These are phyloP conservation scores for Deroplatys truncata DNA, from an alignment of 2,888 invertebrate species.

Conservation along the genomic window DNA sequence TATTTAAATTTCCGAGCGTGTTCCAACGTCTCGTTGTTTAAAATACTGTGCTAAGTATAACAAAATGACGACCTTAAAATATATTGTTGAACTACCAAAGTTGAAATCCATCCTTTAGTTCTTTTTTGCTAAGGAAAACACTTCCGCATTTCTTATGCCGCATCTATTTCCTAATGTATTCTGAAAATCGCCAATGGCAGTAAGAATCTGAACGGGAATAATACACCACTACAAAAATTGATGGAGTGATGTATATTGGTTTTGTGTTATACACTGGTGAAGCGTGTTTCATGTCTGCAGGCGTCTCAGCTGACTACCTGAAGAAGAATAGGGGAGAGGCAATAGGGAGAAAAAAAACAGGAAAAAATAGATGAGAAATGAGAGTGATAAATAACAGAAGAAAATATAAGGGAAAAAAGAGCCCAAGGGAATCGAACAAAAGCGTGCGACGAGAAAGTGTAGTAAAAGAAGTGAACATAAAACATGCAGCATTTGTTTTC, in stretches of 20 bases:
- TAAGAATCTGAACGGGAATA: background rate
- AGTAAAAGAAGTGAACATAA: background rate
- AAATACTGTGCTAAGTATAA: too few relatives aligned
- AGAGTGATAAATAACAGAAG: slow-evolving; percentile 27
- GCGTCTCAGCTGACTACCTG: background rate
- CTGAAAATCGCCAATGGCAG: background rate
- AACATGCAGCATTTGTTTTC: background rate
- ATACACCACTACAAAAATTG: background rate
- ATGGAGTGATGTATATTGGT: slow-evolving; percentile 1
- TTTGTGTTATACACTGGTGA: background rate
- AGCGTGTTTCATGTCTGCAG: background rate
- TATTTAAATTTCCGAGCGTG: too few relatives aligned
- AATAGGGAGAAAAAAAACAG: slow-evolving; percentile 1
- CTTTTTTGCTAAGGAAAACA: background rate
- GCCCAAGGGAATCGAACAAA: background rate
- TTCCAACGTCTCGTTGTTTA: too few relatives aligned
- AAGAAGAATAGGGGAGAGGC: background rate
- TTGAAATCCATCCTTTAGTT: background rate
- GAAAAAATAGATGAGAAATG: slow-evolving; percentile 27
- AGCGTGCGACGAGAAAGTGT: background rate
- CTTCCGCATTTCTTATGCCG: background rate
- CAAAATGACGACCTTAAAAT: too few relatives aligned
- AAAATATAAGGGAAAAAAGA: slow-evolving; percentile 8
- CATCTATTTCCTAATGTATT: background rate
- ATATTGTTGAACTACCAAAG: too few relatives aligned